Evolutionary conservation across 2,888 invertebrate genomes (phyloP).

Genomic region (Callyntrura sp.): DNA sequence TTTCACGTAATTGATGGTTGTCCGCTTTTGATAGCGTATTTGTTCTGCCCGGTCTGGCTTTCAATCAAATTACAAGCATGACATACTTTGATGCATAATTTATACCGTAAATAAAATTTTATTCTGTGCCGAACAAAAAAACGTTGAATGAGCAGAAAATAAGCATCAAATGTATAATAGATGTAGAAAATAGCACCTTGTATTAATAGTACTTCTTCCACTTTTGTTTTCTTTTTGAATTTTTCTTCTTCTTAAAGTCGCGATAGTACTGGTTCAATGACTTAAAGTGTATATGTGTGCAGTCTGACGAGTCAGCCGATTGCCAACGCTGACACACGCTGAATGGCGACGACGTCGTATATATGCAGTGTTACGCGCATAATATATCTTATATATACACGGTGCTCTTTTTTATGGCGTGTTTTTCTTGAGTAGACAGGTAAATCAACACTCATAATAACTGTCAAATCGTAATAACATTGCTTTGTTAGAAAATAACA

Average conservation of each 20-base stretch:
- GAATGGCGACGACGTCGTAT: background rate
- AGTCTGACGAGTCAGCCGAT: background rate
- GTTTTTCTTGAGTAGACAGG: conserved; percentile 27
- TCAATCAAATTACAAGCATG: conserved; percentile 63
- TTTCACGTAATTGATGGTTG: conserved; percentile 56
- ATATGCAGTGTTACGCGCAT: background rate
- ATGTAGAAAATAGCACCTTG: background rate
- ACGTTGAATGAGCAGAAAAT: background rate
- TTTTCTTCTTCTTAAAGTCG: background rate
- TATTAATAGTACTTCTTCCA: background rate
- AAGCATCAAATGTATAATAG: background rate
- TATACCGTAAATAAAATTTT: conserved; percentile 36
- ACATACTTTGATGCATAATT: conserved; percentile 61
- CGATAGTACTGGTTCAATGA: conserved; percentile 20
- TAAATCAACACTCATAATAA: conserved; percentile 55
- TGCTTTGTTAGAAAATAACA: conserved; percentile 46
- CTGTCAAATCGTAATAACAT: conserved; percentile 42
- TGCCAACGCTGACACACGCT: background rate
- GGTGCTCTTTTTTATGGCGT: background rate
- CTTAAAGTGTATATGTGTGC: background rate
- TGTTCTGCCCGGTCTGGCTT: conserved; percentile 49
- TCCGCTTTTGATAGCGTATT: conserved; percentile 51
- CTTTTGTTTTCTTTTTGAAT: conserved; percentile 15
- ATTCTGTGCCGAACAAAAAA: background rate
- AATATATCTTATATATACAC: background rate